Conservation (phyloP, 1,140 invertebrate species). For the Nomia melanderi region DNA sequence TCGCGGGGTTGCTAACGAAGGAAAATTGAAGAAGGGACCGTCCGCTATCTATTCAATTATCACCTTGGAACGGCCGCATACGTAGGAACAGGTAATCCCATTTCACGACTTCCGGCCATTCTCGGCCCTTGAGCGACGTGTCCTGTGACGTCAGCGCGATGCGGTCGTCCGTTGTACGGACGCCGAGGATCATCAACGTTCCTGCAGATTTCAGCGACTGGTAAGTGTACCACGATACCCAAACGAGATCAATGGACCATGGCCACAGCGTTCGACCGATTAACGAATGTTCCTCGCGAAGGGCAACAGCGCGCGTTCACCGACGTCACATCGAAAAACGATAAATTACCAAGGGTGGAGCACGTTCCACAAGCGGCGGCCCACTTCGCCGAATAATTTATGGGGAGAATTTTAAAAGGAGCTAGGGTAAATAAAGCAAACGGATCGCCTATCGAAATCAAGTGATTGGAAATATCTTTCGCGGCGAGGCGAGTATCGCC, state of each 20-base stretch:
- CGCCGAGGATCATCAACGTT: conserved; percentile 35
- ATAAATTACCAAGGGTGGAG: conserved; percentile 13
- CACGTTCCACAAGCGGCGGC: conserved; percentile 1
- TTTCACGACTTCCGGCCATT: conserved; percentile 81
- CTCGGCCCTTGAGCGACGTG: conserved; percentile 79
- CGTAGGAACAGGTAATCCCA: conserved; percentile 76
- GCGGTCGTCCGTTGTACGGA: conserved; percentile 59
- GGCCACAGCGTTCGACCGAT: background rate
- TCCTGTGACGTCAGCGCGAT: conserved; percentile 76
- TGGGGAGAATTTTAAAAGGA: conserved; percentile 39
- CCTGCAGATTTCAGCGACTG: background rate
- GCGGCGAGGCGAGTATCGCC: conserved; percentile 2
- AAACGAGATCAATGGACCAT: background rate
- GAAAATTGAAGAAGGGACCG: conserved; percentile 62
- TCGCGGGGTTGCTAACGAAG: conserved; percentile 54
- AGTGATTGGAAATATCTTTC: conserved; percentile 40
- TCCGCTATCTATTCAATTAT: conserved; percentile 80
- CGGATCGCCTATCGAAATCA: conserved; percentile 33
- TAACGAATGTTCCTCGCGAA: conserved; percentile 8
- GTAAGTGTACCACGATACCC: background rate
- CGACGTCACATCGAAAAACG: conserved; percentile 26
- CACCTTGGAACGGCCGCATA: conserved; percentile 73
- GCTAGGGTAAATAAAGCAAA: conserved; percentile 40
- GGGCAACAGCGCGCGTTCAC: background rate
- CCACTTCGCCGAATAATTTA: conserved; percentile 26